Conservation (phyloP, 2,888 invertebrate genomes). For the Catocala sponsa region DNA sequence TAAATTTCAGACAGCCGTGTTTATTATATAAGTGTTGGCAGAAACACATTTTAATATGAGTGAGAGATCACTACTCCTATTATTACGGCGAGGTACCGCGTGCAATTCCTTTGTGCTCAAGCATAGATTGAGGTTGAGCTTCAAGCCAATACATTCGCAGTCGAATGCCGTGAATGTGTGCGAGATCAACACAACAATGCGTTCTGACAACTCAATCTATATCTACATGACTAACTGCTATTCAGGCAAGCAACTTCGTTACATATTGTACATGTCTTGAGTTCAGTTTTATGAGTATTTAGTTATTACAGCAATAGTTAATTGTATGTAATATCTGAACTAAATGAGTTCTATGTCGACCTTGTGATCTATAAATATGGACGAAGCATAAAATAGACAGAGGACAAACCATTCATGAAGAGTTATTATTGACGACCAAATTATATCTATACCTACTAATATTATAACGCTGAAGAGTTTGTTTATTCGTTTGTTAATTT, state of each 20-base stretch:
- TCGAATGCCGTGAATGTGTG: conserved; percentile 48
- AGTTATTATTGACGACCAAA: no score
- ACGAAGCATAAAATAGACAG: no score
- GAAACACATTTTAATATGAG: conserved; percentile 25
- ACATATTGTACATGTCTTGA: no score
- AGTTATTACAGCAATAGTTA: no score
- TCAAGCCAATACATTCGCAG: conserved; percentile 42
- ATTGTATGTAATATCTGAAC: no score
- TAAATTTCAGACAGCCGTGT: not conserved
- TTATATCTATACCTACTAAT: no score
- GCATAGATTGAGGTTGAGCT: conserved; percentile 31
- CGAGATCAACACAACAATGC: conserved; percentile 56
- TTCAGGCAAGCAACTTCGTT: not conserved
- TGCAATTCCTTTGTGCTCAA: conserved; percentile 42
- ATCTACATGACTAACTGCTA: conserved; percentile 3
- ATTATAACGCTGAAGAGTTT: no score
- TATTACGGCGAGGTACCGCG: conserved; percentile 22
- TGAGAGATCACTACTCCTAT: conserved; percentile 20
- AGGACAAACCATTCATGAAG: no score
- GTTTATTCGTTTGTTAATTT: no score
- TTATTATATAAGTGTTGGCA: conserved; percentile 5
- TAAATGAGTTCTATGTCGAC: no score
- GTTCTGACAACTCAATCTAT: conserved; percentile 51
- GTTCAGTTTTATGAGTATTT: no score
- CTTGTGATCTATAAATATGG: no score